Percentiles rank a stretch among this genome's conserved stretches.
These are phyloP conservation scores for Aulostomus chinensis DNA, from an alignment of 2,797 vertebrate genomes.

Conservation along the genomic window DNA sequence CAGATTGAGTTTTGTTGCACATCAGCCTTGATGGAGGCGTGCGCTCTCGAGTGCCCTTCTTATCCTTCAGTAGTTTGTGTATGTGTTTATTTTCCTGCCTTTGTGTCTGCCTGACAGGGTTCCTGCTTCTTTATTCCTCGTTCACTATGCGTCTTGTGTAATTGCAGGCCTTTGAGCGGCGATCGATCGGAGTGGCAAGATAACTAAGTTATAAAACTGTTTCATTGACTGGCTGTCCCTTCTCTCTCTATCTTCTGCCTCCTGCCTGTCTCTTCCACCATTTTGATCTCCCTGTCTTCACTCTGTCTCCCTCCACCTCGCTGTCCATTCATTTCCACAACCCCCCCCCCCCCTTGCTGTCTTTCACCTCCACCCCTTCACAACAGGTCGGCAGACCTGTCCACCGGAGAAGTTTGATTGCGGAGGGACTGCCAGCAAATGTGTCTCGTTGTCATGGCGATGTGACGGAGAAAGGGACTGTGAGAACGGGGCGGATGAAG, in stretches of 20 bases:
- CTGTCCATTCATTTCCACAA: constrained; percentile 2
- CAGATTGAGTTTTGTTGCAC: too few species aligned
- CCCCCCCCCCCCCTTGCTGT: constrained; percentile 4
- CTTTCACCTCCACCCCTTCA: constrained; percentile 5
- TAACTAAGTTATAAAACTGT: constrained; percentile 74
- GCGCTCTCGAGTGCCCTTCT: too few species aligned
- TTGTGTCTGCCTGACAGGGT: constrained; percentile 17
- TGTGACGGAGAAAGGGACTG: constrained; percentile 97
- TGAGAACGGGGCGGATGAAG: constrained; percentile 91
- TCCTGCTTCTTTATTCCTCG: constrained; percentile 48
- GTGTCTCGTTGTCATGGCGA: constrained; percentile 92
- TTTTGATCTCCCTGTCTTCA: constrained; percentile 10
- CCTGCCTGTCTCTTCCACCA: constrained; percentile 30
- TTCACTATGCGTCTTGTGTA: constrained; percentile 54
- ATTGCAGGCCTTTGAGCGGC: constrained; percentile 61
- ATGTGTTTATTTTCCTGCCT: constrained; percentile 2
- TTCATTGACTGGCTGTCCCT: constrained; percentile 68
- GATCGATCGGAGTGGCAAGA: constrained; percentile 67
- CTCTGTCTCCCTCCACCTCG: constrained; percentile 8
- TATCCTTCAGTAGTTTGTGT: too few species aligned
- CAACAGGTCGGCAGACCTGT: constrained; percentile 88
- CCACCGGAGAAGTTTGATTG: constrained; percentile 95
- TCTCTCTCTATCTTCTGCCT: constrained; percentile 52
- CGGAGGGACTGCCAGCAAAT: constrained; percentile 88
- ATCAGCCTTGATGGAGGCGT: too few species aligned